Conservation (phyloP, 2,113 vertebrate species). For the Melospiza georgiana region DNA sequence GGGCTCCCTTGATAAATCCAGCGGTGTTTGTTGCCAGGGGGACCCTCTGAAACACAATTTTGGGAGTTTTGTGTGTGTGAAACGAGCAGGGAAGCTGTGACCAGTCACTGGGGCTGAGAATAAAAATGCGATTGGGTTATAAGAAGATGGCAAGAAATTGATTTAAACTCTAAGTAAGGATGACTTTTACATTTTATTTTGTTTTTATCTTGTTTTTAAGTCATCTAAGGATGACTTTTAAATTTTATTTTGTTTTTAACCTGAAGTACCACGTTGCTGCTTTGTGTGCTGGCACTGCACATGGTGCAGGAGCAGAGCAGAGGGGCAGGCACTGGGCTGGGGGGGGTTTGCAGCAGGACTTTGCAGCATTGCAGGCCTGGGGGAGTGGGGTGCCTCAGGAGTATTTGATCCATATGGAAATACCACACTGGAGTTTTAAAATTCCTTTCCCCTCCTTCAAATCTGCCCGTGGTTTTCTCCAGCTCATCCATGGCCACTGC, state of each 20-base stretch:
- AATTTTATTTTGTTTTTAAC: not conserved
- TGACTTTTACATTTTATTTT: not conserved
- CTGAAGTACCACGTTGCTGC: not conserved
- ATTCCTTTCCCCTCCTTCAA: conserved; percentile 3
- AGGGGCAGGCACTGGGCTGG: not conserved
- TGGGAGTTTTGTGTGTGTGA: not conserved
- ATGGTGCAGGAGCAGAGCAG: not conserved
- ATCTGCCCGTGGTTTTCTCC: not conserved
- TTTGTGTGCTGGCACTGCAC: not conserved
- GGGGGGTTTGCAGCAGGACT: not conserved
- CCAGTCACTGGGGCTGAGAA: not conserved
- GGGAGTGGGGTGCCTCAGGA: not conserved
- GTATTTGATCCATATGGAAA: conserved; percentile 35
- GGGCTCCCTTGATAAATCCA: conserved; percentile 22
- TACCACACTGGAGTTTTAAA: not conserved
- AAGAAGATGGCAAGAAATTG: not conserved
- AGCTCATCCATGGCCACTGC: not conserved
- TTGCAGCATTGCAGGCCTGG: not conserved
- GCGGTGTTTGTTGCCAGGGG: not conserved
- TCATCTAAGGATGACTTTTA: not conserved
- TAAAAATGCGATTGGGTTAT: not conserved
- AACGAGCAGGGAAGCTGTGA: not conserved
- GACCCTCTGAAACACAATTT: not conserved
- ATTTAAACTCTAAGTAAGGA: not conserved
- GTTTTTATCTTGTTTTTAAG: no score